Evolutionary conservation across 2,113 vertebrate species (phyloP), one percentile per base, ranked within the genome.

Genomic region (Zosterops borbonicus): DNA sequence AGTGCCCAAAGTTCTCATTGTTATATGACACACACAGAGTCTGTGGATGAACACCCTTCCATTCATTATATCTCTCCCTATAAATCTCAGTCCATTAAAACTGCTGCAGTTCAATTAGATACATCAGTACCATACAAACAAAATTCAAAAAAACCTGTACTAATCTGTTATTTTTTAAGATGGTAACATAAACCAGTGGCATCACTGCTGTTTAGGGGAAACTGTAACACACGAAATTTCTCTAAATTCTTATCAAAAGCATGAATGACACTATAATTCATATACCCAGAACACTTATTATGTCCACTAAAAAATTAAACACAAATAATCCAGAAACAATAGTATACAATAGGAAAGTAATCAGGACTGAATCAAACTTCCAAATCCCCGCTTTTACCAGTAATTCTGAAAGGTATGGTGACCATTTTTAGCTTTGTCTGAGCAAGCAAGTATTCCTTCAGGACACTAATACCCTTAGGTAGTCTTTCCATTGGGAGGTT

Each of bases 101-200:
- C 8, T 87, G 29, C 47, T 62, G 20, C 25, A 70, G 31, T 69
- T 76, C 64, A 35, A 5, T 31, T 65, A 75, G 23, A 25, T 63
- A 80, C 12, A 63, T 23, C 14, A 49, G 7, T 8, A 55, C 70
- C 17, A 65, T 2, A 58, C 0, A 39, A 74, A 73, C 4, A 69
- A 33, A 16, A 18, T 35, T 18, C 0, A 5, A 31, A 55, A 31
- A 17, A 35, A 6, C 1, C 25, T 70, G 8, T 0, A 12, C 21
- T 55, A 28, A 70, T 8, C 29, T 37, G 16, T 25, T 80, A 5
- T 37, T 39, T 65, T 87, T 50, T 28, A 31, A 77, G 89, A 74
- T 29, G 6, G 81, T 65, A 74, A 11, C 24, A 80, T 5, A 8
- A 80, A 44, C 6, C 6, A 47, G 9, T 17, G 18, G 41, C 7